These are phyloP conservation scores for Colletes collaris DNA, from an alignment of 2,888 invertebrate genomes.

Conservation along the genomic window DNA sequence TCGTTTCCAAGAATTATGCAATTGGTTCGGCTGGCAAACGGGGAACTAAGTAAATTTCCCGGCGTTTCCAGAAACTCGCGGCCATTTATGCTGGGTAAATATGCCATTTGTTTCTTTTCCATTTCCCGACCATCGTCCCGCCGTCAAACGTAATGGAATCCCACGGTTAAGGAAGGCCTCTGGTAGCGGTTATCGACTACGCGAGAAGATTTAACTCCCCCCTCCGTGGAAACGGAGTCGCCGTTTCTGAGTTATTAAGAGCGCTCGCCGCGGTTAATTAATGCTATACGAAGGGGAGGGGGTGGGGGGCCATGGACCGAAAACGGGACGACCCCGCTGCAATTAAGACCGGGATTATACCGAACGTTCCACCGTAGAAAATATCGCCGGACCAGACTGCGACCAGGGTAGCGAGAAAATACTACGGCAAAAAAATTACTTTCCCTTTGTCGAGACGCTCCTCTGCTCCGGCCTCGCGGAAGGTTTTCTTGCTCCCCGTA, in stretches of 20 bases:
- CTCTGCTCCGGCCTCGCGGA: no score
- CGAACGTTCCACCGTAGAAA: slow-evolving; percentile 25
- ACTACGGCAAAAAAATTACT: background rate
- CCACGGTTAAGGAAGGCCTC: background rate
- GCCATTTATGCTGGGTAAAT: slow-evolving; percentile 70
- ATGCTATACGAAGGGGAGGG: slow-evolving; percentile 12
- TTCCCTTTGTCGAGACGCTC: background rate
- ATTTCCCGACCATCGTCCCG: slow-evolving; percentile 44
- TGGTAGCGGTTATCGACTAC: slow-evolving; percentile 52
- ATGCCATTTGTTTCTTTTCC: slow-evolving; percentile 69
- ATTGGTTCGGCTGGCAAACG: slow-evolving; percentile 65
- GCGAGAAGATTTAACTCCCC: slow-evolving; percentile 48
- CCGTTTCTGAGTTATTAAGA: slow-evolving; percentile 48
- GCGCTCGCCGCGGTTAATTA: slow-evolving; percentile 57
- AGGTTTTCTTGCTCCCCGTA: no score
- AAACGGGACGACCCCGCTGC: slow-evolving; percentile 13
- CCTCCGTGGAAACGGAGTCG: slow-evolving; percentile 24
- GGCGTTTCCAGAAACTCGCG: slow-evolving; percentile 61
- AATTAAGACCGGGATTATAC: slow-evolving; percentile 49
- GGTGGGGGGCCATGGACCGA: slow-evolving; percentile 11
- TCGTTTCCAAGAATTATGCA: slow-evolving; percentile 68
- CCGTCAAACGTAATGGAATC: slow-evolving; percentile 60
- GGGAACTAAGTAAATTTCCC: slow-evolving; percentile 70
- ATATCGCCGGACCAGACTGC: slow-evolving; percentile 22
- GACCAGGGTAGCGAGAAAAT: background rate